Percentiles rank a stretch among this genome's conserved stretches.
These are phyloP conservation scores for zebrafish (Danio rerio) DNA, from an alignment of 2,113 vertebrate genomes.

Conservation along the genomic window DNA sequence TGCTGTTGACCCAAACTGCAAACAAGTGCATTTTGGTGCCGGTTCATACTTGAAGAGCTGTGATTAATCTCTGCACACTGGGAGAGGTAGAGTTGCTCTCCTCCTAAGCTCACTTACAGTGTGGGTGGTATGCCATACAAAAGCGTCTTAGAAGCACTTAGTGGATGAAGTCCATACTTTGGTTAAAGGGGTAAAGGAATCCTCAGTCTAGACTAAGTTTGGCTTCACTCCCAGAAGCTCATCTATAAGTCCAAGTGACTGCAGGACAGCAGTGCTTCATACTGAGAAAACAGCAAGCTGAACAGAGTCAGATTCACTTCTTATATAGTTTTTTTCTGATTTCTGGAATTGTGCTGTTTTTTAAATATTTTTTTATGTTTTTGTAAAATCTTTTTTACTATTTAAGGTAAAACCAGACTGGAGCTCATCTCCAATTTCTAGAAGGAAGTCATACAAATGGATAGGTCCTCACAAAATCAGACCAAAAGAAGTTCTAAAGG, in stretches of 20 bases:
- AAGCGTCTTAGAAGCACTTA: slow-evolving; percentile 11
- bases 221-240: slow-evolving; percentile 16
- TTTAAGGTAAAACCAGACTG: too few relatives aligned
- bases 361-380: too few relatives aligned
- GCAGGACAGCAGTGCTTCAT: not conserved
- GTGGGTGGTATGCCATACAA: slow-evolving; percentile 18
- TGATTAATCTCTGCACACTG: slow-evolving; percentile 6
- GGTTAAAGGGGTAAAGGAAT: not conserved
- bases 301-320: not conserved
- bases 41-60: slow-evolving; percentile 7
- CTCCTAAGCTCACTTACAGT: not conserved
- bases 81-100: not conserved
- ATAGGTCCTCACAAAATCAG: too few relatives aligned
- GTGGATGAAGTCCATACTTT: slow-evolving; percentile 29
- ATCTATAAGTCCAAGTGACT: slow-evolving; percentile 13
- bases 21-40: not conserved
- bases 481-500: too few relatives aligned
- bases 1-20: slow-evolving; percentile 24
- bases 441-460: too few relatives aligned
- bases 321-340: not conserved
- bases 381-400: too few relatives aligned
- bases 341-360: not conserved
- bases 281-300: not conserved
- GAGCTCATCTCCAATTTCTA: too few relatives aligned
- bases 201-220: slow-evolving; percentile 24